Evolutionary conservation across 2,797 vertebrate genomes (phyloP).

Genomic region (Myiothlypis chrysogaster): DNA sequence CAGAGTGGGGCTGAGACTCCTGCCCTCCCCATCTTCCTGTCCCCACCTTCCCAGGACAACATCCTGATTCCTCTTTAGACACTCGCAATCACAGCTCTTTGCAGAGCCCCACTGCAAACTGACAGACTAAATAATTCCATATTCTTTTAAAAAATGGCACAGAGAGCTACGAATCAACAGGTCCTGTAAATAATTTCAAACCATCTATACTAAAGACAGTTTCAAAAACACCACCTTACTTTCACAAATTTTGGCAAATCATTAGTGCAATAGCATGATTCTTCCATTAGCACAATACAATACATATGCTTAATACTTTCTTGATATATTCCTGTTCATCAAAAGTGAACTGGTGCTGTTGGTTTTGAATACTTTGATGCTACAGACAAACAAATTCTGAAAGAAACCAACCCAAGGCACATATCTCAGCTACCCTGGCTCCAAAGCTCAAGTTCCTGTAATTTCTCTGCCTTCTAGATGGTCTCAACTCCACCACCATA

Average conservation of each 20-base stretch:
- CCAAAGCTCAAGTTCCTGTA: neutral
- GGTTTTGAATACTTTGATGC: neutral
- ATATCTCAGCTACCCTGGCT: neutral
- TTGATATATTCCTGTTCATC: neutral
- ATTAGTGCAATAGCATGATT: neutral
- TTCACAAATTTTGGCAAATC: neutral
- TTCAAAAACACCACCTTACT: neutral
- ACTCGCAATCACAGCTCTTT: neutral
- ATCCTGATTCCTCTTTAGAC: neutral
- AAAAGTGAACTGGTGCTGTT: neutral
- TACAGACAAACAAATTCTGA: neutral
- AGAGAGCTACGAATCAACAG: neutral
- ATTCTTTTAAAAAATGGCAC: neutral
- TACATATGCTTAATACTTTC: fast-evolving
- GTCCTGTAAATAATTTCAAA: neutral
- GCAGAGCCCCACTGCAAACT: neutral
- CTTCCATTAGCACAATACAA: neutral
- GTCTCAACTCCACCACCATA: neutral
- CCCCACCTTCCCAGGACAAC: neutral
- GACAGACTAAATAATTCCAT: neutral
- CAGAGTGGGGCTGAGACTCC: neutral
- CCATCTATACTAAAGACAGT: neutral
- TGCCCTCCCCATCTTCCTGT: neutral
- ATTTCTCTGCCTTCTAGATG: neutral
- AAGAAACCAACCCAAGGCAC: neutral